Evolutionary conservation across 2,797 vertebrate genomes (phyloP).

Genomic region (Pseudomugil tenellus): DNA sequence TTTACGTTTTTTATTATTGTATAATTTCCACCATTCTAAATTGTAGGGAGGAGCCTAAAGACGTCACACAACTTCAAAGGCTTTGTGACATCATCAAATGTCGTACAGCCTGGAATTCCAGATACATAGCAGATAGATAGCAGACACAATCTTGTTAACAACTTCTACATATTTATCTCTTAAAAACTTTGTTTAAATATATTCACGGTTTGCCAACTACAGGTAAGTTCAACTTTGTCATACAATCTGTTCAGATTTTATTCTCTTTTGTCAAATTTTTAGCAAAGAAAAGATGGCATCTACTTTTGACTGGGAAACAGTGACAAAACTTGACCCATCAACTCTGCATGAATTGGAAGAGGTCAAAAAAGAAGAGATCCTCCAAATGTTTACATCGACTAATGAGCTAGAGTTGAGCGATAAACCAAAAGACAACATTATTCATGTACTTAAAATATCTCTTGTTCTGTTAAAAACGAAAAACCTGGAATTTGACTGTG

Average conservation of each 20-base stretch:
- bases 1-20: too few relatives aligned
- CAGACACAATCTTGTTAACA: too few relatives aligned
- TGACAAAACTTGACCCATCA: background rate
- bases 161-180: too few relatives aligned
- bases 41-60: too few relatives aligned
- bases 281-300: background rate
- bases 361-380: background rate
- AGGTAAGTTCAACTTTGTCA: too few relatives aligned
- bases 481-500: background rate
- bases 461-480: constrained; percentile 1
- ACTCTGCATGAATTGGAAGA: background rate
- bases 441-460: constrained; percentile 4
- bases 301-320: background rate
- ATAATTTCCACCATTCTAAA: too few relatives aligned
- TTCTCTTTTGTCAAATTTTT: background rate
- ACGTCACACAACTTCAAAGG: too few relatives aligned
- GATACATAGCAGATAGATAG: too few relatives aligned
- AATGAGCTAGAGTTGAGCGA: background rate
- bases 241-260: background rate
- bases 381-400: background rate
- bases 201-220: too few relatives aligned
- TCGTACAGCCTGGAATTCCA: too few relatives aligned
- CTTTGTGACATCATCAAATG: too few relatives aligned
- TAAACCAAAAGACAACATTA: background rate
- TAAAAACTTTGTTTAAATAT: too few relatives aligned